Evolutionary conservation across 2,113 vertebrate species (phyloP).

Genomic region (Syngnathus scovelli): DNA sequence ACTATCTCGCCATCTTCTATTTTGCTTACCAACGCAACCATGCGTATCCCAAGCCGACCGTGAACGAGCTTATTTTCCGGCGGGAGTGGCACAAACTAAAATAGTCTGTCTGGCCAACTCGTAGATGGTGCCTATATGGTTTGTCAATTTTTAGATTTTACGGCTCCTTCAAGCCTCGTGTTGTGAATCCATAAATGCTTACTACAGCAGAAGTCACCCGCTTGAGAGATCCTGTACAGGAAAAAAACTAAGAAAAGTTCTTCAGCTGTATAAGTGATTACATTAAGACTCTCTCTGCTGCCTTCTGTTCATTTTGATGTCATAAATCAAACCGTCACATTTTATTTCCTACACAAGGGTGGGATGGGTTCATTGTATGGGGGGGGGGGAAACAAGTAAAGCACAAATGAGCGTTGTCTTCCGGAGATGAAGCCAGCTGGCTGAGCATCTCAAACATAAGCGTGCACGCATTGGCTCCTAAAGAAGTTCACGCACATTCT

Average conservation of each 20-base stretch:
- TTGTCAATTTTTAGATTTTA: slow-evolving; percentile 5
- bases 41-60: neutral
- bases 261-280: no score
- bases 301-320: neutral
- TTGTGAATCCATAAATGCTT: neutral
- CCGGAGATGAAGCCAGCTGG: slow-evolving; percentile 60
- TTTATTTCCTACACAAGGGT: neutral
- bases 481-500: neutral
- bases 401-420: slow-evolving; percentile 45
- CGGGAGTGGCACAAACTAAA: neutral
- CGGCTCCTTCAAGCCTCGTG: neutral
- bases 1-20: neutral
- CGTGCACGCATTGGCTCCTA: neutral
- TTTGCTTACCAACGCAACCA: neutral
- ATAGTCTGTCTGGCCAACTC: neutral
- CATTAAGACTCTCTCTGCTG: neutral
- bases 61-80: neutral
- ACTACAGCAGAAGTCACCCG: neutral
- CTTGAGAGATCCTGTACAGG: neutral
- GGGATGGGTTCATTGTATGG: slow-evolving; percentile 7
- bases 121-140: neutral
- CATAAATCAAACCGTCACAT: neutral
- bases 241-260: neutral
- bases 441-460: slow-evolving; percentile 28
- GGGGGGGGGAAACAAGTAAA: slow-evolving; percentile 25